Evolutionary conservation across 2,113 vertebrate genomes (phyloP).

Genomic region (Isichthys henryi): DNA sequence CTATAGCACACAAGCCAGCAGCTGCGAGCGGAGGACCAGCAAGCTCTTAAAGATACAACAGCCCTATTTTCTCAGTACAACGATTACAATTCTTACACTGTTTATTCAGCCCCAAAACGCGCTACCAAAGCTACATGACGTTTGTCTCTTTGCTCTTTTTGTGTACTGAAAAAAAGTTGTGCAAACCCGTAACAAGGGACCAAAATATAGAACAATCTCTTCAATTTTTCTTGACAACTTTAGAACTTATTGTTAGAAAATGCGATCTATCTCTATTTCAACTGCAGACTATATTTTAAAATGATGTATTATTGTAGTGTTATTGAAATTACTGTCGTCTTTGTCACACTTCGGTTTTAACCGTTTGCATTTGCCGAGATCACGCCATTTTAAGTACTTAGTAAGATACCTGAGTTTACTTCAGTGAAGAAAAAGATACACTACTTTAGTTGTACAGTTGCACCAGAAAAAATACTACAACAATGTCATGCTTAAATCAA

Average conservation of each 20-base stretch:
- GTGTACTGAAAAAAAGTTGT: slow-evolving; percentile 53
- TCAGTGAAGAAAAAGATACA: neutral
- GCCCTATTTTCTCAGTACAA: slow-evolving; percentile 63
- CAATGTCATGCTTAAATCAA: neutral
- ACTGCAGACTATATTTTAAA: neutral
- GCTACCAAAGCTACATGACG: slow-evolving; percentile 62
- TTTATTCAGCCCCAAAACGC: slow-evolving; percentile 51
- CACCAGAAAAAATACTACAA: neutral
- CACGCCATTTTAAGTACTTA: neutral
- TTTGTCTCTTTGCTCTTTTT: slow-evolving; percentile 52
- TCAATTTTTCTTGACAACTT: neutral
- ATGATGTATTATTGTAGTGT: neutral
- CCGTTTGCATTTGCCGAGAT: neutral
- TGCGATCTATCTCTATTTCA: neutral
- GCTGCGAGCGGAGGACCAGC: slow-evolving; percentile 90
- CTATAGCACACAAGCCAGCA: slow-evolving; percentile 81
- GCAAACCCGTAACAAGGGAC: slow-evolving; percentile 63
- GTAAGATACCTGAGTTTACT: neutral
- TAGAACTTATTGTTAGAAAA: neutral
- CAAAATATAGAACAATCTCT: slow-evolving; percentile 49
- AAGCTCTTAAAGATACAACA: slow-evolving; percentile 98
- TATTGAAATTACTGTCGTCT: neutral
- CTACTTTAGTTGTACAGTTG: neutral
- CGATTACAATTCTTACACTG: slow-evolving; percentile 67
- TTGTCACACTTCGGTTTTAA: neutral